Percentiles rank a stretch among this genome's conserved stretches.
phyloP scores from a whole-genome alignment of 2,888 invertebrate genomes.

The Thecophora atra region DNA sequence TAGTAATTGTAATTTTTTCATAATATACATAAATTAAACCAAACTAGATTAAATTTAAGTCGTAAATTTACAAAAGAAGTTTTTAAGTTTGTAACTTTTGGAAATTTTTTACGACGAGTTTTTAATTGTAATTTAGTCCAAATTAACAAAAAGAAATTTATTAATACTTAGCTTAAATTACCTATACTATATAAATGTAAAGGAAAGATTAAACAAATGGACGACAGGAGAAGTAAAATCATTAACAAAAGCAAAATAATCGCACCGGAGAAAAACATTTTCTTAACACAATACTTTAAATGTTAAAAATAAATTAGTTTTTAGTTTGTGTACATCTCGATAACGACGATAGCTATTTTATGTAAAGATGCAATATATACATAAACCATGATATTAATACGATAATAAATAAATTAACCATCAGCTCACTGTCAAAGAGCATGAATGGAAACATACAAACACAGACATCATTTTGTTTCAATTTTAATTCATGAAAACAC shows the following conservation, averaged over 20 bases:
- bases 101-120: neutral
- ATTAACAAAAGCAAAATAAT: conserved; percentile 11
- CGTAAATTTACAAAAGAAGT: neutral
- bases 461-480: too few relatives aligned
- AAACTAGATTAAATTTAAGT: neutral
- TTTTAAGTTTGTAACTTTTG: neutral
- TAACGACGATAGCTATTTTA: too few relatives aligned
- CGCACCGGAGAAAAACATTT: neutral
- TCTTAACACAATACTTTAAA: neutral
- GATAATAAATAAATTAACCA: too few relatives aligned
- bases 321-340: too few relatives aligned
- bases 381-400: too few relatives aligned
- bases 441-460: too few relatives aligned
- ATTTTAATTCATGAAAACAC: too few relatives aligned
- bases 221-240: neutral
- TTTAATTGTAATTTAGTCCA: conserved; percentile 15
- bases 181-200: conserved; percentile 13
- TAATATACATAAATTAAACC: too few relatives aligned
- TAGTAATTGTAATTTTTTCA: neutral
- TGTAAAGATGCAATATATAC: too few relatives aligned
- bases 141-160: neutral
- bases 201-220: neutral
- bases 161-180: conserved; percentile 11
- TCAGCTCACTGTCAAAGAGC: too few relatives aligned
- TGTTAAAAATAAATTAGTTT: too few relatives aligned